Conservation (phyloP, 2,113 vertebrate species). For the Parus major region DNA sequence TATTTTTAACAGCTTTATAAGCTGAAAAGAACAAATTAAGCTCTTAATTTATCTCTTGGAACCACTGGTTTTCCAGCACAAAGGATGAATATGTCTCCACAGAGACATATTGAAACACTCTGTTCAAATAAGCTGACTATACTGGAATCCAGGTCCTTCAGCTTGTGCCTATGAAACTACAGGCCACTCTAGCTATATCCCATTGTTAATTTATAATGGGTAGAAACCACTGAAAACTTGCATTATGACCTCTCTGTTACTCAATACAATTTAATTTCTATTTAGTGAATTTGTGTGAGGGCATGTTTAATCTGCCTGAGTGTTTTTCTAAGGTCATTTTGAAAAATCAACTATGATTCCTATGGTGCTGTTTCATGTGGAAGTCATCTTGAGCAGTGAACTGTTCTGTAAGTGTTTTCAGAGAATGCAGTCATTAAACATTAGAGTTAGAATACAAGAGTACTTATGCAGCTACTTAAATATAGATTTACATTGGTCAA, state of each 20-base stretch:
- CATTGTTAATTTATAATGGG: rapidly evolving
- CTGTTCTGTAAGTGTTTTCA: neutral
- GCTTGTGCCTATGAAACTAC: neutral
- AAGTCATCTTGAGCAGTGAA: neutral
- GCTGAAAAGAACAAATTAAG: neutral
- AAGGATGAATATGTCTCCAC: neutral
- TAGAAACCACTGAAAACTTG: neutral
- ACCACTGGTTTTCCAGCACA: neutral
- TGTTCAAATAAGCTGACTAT: neutral
- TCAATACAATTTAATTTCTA: neutral
- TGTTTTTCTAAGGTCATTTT: neutral
- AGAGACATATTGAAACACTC: neutral
- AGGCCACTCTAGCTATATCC: neutral
- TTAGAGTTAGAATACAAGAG: neutral
- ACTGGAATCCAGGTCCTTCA: neutral
- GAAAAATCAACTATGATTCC: neutral
- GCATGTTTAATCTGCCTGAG: neutral
- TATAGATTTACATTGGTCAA: neutral
- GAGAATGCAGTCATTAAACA: neutral
- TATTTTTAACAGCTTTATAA: neutral
- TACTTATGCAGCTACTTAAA: neutral
- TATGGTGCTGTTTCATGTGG: neutral
- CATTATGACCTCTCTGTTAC: neutral
- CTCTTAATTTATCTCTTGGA: neutral
- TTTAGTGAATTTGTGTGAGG: neutral